These are phyloP conservation scores for Germaria angustata DNA, from an alignment of 2,888 invertebrate genomes.

Conservation along the genomic window DNA sequence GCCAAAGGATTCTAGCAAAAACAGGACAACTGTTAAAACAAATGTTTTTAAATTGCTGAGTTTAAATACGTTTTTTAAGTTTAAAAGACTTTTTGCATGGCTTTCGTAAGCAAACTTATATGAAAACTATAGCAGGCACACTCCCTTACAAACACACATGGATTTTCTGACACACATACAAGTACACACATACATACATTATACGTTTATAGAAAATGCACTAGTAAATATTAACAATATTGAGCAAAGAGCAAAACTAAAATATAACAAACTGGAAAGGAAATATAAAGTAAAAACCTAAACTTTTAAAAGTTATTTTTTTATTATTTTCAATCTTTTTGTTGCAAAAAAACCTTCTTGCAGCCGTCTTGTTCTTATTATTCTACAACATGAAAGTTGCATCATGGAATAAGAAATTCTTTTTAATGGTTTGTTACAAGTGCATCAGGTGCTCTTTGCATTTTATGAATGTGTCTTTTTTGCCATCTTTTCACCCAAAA, in stretches of 20 bases:
- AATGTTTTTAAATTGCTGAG: too few relatives aligned
- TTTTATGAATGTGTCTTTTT: constrained; percentile 48
- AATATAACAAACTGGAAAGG: not conserved
- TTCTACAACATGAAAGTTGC: constrained; percentile 44
- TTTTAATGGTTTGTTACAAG: constrained; percentile 66
- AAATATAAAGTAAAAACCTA: constrained; percentile 37
- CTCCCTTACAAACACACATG: not conserved
- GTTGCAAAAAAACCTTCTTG: not conserved
- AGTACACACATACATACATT: not conserved
- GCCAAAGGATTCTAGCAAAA: too few relatives aligned
- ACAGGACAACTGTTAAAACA: too few relatives aligned
- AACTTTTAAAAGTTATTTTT: constrained; percentile 37
- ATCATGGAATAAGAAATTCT: constrained; percentile 60
- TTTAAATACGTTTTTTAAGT: too few relatives aligned
- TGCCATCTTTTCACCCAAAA: constrained; percentile 31
- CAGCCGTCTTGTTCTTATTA: constrained; percentile 9
- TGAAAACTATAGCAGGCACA: too few relatives aligned
- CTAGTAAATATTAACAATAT: constrained; percentile 50
- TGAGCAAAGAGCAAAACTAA: constrained; percentile 42
- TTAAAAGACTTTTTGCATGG: not conserved
- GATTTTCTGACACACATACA: too few relatives aligned
- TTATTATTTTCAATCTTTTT: constrained; percentile 4
- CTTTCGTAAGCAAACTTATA: not conserved
- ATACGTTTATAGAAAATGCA: constrained; percentile 11
- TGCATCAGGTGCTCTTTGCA: constrained; percentile 65